Evolutionary conservation across 1,140 invertebrate species (phyloP), one percentile per base, ranked within the genome.

Genomic region (Anadara kagoshimensis): DNA sequence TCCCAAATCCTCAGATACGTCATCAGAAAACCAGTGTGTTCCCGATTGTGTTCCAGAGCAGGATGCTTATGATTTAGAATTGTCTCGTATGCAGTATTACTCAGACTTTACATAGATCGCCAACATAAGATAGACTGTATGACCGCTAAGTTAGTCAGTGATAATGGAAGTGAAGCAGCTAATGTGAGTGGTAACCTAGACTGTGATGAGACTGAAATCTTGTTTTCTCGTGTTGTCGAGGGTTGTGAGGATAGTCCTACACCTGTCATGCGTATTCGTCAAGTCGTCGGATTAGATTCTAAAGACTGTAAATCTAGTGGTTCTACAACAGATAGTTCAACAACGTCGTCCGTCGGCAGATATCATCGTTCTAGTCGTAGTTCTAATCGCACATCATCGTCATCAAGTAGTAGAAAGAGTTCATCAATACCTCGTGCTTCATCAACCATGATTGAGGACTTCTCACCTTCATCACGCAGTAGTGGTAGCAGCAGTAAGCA

Each of bases 21-120:
- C 74, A 14, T 65, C 80, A 11, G 79, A 81, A 76, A 78, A 78
- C 67, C 78, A 81, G 63, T 77, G 79, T 63, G 80, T 83, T 5
- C 83, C 81, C 36, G 84, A 81, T 61, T 69, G 74, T 20, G 74
- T 77, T 72, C 78, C 82, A 26, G 54, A 76, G 5, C 76, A 84
- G 70, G 78, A 85, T 62, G 83, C 85, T 20, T n/a, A n/a, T n/a
- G n/a, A n/a, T n/a, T n/a, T n/a, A n/a, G 75, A 82, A n/a, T 64
- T 79, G 63, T 83, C 81, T n/a, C 76, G 85, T 24, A 73, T 82
- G 22, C 68, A 83, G 64, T 85, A 85, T 62, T 84, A 85, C 58
- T 81, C 78, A 41, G 83, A 85, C 68, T 84, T 85, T 63, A 85
- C 83, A 63, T 83, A 12, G 83, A 84, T 64, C 75, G 81, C 20